Conservation (phyloP, 2,888 invertebrate species). For the Chirona hameri region DNA sequence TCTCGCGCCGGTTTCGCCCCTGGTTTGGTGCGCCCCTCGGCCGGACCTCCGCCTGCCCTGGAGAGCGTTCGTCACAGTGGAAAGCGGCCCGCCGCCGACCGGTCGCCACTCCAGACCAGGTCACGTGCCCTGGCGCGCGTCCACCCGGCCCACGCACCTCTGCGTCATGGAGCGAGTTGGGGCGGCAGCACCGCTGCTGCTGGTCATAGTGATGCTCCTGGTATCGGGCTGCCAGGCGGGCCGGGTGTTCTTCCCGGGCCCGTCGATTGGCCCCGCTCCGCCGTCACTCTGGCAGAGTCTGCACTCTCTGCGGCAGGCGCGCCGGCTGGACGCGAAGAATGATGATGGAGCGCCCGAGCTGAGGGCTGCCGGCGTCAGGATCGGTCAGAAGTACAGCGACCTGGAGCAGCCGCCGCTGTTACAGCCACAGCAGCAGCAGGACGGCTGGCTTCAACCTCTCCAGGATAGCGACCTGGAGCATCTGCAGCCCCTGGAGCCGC, state of each 20-base stretch:
- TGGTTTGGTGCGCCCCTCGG: neutral
- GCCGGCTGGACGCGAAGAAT: neutral
- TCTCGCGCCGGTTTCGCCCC: neutral
- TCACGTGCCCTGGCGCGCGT: neutral
- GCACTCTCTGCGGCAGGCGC: neutral
- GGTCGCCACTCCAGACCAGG: neutral
- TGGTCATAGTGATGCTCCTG: neutral
- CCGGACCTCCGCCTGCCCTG: neutral
- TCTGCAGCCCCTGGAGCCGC: neutral
- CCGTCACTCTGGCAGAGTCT: neutral
- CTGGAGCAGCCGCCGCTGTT: neutral
- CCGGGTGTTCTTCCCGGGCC: neutral
- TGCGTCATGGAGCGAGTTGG: neutral
- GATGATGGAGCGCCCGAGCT: neutral
- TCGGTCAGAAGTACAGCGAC: conserved; percentile 12
- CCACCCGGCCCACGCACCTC: neutral
- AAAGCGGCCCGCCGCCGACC: neutral
- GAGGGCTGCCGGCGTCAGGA: neutral
- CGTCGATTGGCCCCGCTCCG: neutral
- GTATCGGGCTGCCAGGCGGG: neutral
- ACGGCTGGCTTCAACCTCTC: neutral
- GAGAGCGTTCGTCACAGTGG: neutral
- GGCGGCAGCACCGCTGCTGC: neutral
- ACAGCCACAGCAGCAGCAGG: neutral
- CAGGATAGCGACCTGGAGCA: neutral